These are phyloP conservation scores for Drosophila testacea DNA, from an alignment of 2,888 invertebrate species.

Conservation along the genomic window DNA sequence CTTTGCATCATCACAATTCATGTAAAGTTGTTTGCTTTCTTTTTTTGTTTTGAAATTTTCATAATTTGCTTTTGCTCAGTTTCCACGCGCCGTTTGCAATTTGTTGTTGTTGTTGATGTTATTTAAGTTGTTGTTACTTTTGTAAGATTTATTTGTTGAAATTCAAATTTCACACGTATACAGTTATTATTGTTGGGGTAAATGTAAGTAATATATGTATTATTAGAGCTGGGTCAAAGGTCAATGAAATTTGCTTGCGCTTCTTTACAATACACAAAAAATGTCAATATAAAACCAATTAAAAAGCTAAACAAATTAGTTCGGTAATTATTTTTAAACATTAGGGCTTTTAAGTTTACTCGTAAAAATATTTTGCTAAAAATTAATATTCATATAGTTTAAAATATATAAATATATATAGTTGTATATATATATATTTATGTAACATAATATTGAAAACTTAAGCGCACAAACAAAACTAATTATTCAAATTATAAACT, in stretches of 20 bases:
- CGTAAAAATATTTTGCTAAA: constrained; percentile 82
- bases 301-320: constrained; percentile 70
- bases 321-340: constrained; percentile 64
- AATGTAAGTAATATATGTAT: constrained; percentile 25
- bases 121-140: constrained; percentile 14
- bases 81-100: constrained; percentile 54
- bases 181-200: constrained; percentile 39
- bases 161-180: constrained; percentile 67
- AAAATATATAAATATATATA: constrained; percentile 43
- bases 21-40: constrained; percentile 67
- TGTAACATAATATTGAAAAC: constrained; percentile 80
- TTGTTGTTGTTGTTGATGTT: constrained; percentile 21
- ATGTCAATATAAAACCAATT: constrained; percentile 64
- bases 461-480: constrained; percentile 80
- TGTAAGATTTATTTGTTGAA: constrained; percentile 32
- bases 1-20: constrained; percentile 80
- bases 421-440: constrained; percentile 50
- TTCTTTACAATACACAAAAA: constrained; percentile 65
- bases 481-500: constrained; percentile 77
- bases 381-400: constrained; percentile 79
- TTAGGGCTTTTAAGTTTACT: constrained; percentile 62
- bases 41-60: constrained; percentile 48
- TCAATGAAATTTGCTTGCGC: constrained; percentile 58
- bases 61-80: constrained; percentile 55
- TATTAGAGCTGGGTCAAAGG: constrained; percentile 43